Conservation (phyloP, 2,113 vertebrate genomes). For the Psilopsiagon aurifrons region DNA sequence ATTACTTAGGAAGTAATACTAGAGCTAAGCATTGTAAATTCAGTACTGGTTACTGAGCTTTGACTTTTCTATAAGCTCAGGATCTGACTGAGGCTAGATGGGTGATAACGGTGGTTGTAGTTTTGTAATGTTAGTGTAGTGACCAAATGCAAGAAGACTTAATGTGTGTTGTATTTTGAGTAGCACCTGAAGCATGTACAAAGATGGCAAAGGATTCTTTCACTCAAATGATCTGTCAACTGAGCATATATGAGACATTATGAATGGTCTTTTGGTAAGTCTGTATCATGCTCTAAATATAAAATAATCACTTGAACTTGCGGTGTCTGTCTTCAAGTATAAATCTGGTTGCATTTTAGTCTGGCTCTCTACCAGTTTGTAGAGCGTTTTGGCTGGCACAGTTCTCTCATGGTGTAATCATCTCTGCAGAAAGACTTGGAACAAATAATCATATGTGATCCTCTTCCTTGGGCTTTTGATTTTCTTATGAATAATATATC, state of each 20-base stretch:
- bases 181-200: background rate
- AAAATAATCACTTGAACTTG: background rate
- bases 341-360: background rate
- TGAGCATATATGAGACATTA: background rate
- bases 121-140: background rate
- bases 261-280: background rate
- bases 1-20: background rate
- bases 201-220: background rate
- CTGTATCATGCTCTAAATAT: background rate
- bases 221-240: background rate
- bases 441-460: background rate
- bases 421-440: background rate
- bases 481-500: constrained; percentile 49
- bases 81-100: background rate
- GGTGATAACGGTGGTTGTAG: background rate
- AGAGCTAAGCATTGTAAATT: background rate
- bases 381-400: background rate
- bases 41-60: background rate
- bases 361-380: background rate
- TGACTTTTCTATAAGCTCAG: background rate
- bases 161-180: background rate
- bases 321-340: background rate
- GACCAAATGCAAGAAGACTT: background rate
- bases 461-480: constrained; percentile 6
- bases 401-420: background rate